A percentile compares a stretch with the other conserved stretches of the same genome.
phyloP scores from a whole-genome alignment of 2,113 vertebrate species.

The Steatornis caripensis region DNA sequence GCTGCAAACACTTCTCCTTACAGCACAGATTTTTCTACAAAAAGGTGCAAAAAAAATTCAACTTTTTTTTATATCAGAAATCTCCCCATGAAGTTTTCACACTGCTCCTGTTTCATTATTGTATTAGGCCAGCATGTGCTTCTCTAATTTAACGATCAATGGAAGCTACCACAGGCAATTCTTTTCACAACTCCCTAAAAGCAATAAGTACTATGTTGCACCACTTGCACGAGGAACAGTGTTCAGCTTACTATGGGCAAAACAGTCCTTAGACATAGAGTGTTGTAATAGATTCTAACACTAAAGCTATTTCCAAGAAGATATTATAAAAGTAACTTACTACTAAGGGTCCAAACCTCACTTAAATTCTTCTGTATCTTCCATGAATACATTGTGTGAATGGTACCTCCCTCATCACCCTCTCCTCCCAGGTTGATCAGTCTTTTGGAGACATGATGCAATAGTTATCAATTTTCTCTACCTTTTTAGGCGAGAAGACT shows the following conservation, averaged over 20 bases:
- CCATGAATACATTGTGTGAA: background rate
- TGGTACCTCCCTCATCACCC: background rate
- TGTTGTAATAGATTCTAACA: background rate
- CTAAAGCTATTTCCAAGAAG: background rate
- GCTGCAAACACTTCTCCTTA: background rate
- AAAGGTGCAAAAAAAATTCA: background rate
- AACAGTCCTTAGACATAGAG: background rate
- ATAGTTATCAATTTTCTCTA: conserved; percentile 22
- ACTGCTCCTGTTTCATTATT: background rate
- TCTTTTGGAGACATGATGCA: background rate
- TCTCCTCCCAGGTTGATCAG: background rate
- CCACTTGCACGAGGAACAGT: background rate
- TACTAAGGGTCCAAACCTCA: background rate
- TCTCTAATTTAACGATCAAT: background rate
- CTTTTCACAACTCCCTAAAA: background rate
- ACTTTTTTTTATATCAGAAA: background rate
- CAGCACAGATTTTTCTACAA: background rate
- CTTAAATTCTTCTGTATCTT: background rate
- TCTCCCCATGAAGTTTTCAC: background rate
- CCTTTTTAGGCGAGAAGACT: conserved; percentile 99
- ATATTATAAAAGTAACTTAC: background rate
- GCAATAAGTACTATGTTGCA: background rate
- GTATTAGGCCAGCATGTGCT: background rate
- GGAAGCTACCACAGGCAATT: background rate
- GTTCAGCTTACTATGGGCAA: background rate